Evolutionary conservation across 2,113 vertebrate genomes (phyloP).

Genomic region (Micromys minutus): DNA sequence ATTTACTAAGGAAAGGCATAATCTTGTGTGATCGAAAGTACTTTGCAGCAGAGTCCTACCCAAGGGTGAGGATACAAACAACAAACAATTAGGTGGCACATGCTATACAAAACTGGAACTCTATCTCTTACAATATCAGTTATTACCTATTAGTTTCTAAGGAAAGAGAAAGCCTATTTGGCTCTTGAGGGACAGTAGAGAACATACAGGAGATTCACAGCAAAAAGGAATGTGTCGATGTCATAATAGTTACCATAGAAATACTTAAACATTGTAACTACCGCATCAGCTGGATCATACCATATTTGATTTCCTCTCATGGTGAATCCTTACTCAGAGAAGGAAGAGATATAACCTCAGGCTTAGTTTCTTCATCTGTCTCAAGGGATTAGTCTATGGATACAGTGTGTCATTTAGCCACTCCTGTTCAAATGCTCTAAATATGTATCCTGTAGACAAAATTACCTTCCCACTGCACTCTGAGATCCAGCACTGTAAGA

Average conservation of each 20-base stretch:
- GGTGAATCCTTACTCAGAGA: background rate
- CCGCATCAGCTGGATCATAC: background rate
- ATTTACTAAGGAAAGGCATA: constrained; percentile 47
- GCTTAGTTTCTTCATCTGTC: background rate
- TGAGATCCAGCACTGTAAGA: background rate
- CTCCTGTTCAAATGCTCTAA: background rate
- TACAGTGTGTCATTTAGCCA: background rate
- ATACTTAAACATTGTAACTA: background rate
- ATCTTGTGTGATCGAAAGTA: constrained; percentile 5
- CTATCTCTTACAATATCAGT: background rate
- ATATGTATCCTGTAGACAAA: background rate
- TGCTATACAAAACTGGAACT: background rate
- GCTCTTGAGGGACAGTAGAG: background rate
- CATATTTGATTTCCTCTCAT: background rate
- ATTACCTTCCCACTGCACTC: background rate
- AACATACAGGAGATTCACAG: background rate
- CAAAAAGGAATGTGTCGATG: background rate
- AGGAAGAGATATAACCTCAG: background rate
- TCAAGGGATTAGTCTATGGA: background rate
- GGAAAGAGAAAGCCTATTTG: background rate
- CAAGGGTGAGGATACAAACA: background rate
- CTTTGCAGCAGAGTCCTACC: background rate
- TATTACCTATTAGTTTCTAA: background rate
- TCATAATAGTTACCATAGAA: background rate
- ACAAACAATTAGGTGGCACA: constrained; percentile 18